Base-by-base conservation (phyloP, 2,888 invertebrate species). In the Myathropa florea region DNA sequence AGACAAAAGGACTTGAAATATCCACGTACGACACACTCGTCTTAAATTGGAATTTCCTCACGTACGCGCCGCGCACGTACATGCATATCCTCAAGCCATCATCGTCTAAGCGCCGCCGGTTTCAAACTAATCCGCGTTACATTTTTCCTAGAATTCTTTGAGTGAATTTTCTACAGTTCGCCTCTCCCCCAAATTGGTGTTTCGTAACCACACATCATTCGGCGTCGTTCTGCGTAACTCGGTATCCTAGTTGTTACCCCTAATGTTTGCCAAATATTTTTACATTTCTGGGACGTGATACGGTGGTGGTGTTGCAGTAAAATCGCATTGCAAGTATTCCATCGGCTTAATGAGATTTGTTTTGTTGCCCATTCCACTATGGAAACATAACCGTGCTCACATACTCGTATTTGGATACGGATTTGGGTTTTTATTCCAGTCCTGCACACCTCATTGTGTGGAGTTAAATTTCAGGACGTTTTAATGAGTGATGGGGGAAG, bases 311-410 rank as follows among this genome's bases (percentile, higher is more conserved):
- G 39, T 83, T 39, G 14, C 39, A 39, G 72, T 78, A 83, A n/a
- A 64, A 79, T 71, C 26, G 55, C 64, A 76, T 60, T 75, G 55
- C 80, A 75, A 79, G 75, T 60, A 65, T 75, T 75, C 71, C 75
- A 76, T 71, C 83, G 80, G 65, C 70, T 80, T 84, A 84, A 80
- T 84, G 80, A 80, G 83, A 84, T 75, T 84, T 83, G 83, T 75
- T 75, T n/a, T 18, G 46, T 46, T 18, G 46, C 46, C 46, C 46
- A 46, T 46, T 18, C 46, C 46, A n/a, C 18, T 9, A 33, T 10
- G 30, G 33, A 33, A 33, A 33, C 33, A 33, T 12, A 33, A 12
- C 33, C 33, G 12, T 12, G 33, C 30, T 6, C 4, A 6, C 28
- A 28, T 28, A 7, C n/a, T 46, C 46, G 18, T 18, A 46, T 46